Evolutionary conservation across 1,140 invertebrate genomes (phyloP).

Genomic region (Ganaspis sp.): DNA sequence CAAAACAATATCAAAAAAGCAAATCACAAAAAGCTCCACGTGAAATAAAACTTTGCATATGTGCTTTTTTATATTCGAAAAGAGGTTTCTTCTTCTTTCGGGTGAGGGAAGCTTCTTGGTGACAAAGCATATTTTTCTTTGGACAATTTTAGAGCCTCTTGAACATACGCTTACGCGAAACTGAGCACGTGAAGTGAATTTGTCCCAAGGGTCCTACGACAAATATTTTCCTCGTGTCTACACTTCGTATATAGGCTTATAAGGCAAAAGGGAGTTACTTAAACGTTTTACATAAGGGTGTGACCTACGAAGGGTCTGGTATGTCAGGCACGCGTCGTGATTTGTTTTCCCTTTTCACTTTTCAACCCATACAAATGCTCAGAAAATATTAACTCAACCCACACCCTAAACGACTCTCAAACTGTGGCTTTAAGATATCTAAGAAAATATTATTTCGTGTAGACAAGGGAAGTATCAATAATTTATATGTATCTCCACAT

Average conservation of each 20-base stretch:
- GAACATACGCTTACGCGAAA: background rate
- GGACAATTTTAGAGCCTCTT: background rate
- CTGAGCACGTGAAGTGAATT: slow-evolving; percentile 55
- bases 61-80: too few species aligned
- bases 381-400: slow-evolving; percentile 36
- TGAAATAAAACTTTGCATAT: too few species aligned
- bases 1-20: too few species aligned
- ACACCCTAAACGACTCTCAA: background rate
- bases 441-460: background rate
- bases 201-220: slow-evolving; percentile 60
- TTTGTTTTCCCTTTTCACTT: slow-evolving; percentile 68
- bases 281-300: slow-evolving; percentile 72
- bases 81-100: too few species aligned
- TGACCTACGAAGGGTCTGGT: slow-evolving; percentile 69
- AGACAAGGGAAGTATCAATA: background rate
- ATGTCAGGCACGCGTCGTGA: slow-evolving; percentile 73
- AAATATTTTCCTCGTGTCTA: slow-evolving; percentile 67
- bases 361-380: slow-evolving; percentile 33
- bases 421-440: background rate
- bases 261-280: slow-evolving; percentile 59
- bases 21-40: too few species aligned
- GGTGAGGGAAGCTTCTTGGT: background rate
- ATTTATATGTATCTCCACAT: background rate
- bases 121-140: slow-evolving; percentile 15
- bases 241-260: slow-evolving; percentile 38